Evolutionary conservation across 2,113 vertebrate species (phyloP), one percentile per base, ranked within the genome.

Genomic region (Coptodon rendalli): DNA sequence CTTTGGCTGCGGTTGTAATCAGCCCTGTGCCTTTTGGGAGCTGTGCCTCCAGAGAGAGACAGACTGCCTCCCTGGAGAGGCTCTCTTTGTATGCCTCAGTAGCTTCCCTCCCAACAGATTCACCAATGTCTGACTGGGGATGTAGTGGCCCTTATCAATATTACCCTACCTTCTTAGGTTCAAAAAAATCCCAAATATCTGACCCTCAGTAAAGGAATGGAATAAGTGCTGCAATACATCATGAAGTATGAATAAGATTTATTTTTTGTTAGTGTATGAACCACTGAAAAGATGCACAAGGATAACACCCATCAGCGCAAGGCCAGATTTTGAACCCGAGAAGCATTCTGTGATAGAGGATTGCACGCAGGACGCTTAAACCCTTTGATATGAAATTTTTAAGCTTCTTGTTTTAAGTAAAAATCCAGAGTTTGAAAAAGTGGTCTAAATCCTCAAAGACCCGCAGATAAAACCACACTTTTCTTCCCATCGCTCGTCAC

Each of bases 1-100:
- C 87, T 90, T 63, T 48, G 81, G 83, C 86, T 91, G 89, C 83
- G 90, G 83, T 88, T 90, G 89, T 92, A 92, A 94, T 94, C 93
- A 89, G 88, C 87, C 81, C 29, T 61, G 53, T 84, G 90, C 88
- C 92, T 79, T 59, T 82, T 89, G 94, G 93, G 92, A 94, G 86
- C 87, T 80, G 56, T 40, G 90, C 87, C 91, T 91, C 90, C 80
- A 85, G 93, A 92, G 90, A 83, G 81, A 85, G 87, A 80, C 84
- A 86, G 92, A 78, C 93, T 79, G 86, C 81, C 68, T 94, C 94
- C 87, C 93, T 68, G 86, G 90, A 90, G 94, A 92, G 87, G 17
- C 66, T 83, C 88, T 87, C 89, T 92, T 91, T 84, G 86, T 87
- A 88, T 63, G 95, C 92, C 89, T 94, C 93, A 80, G 85, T 88